These are phyloP conservation scores for Paramisgurnus dabryanus DNA, from an alignment of 2,113 vertebrate genomes.

Conservation along the genomic window DNA sequence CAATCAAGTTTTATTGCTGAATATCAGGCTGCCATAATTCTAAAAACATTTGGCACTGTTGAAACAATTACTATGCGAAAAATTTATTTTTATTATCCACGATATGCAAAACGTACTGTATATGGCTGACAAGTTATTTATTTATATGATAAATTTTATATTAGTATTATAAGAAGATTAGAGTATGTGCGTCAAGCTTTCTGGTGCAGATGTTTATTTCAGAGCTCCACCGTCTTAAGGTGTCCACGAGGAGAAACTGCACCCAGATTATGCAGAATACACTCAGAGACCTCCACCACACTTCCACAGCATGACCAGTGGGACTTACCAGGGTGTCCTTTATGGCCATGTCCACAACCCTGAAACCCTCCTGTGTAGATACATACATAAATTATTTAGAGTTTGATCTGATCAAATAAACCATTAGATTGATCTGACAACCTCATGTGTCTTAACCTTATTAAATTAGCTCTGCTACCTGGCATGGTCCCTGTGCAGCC, in stretches of 20 bases:
- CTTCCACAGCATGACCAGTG: constrained; percentile 95
- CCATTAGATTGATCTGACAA: too few relatives aligned
- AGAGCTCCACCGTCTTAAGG: constrained; percentile 84
- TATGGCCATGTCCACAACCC: constrained; percentile 92
- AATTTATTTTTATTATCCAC: too few relatives aligned
- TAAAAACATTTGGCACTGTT: neutral
- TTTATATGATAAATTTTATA: too few relatives aligned
- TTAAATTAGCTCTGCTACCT: constrained; percentile 68
- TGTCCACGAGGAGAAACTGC: constrained; percentile 65
- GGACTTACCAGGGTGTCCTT: constrained; percentile 85
- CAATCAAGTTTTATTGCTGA: too few relatives aligned
- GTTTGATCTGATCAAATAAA: too few relatives aligned
- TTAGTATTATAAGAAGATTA: neutral
- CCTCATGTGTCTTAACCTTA: too few relatives aligned
- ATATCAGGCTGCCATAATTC: too few relatives aligned
- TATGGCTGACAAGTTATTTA: too few relatives aligned
- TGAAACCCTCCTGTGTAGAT: constrained; percentile 86
- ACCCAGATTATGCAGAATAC: constrained; percentile 62
- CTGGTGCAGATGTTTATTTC: constrained; percentile 52
- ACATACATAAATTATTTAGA: neutral
- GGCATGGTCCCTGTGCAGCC: constrained; percentile 91
- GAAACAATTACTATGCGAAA: neutral
- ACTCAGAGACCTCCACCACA: constrained; percentile 80
- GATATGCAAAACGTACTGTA: too few relatives aligned
- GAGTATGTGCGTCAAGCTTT: neutral